Evolutionary conservation across 2,797 vertebrate species (phyloP).

Genomic region (Pelodytes ibericus): DNA sequence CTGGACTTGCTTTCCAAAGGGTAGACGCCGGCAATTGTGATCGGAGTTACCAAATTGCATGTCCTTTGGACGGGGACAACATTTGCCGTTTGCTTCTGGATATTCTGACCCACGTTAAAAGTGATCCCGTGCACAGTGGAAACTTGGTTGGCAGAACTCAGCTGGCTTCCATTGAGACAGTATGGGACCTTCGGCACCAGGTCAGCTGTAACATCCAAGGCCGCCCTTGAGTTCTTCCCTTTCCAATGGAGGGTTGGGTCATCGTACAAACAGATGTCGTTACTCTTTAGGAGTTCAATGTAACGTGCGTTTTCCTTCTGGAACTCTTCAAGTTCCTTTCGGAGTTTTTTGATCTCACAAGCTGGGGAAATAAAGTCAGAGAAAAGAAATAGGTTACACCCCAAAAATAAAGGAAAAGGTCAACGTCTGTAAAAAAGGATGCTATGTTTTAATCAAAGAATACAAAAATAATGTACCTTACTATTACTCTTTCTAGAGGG

Average conservation of each 20-base stretch:
- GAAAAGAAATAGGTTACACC: slow-evolving; percentile 33
- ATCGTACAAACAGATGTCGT: slow-evolving; percentile 92
- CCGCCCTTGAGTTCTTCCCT: slow-evolving; percentile 89
- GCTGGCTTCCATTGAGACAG: slow-evolving; percentile 86
- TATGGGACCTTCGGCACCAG: slow-evolving; percentile 91
- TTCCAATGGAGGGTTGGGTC: slow-evolving; percentile 98
- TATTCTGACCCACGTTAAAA: slow-evolving; percentile 73
- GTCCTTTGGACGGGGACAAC: slow-evolving; percentile 84
- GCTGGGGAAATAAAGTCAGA: slow-evolving; percentile 73
- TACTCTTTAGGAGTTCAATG: slow-evolving; percentile 93
- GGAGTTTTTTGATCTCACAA: slow-evolving; percentile 91
- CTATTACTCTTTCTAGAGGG: too few relatives aligned
- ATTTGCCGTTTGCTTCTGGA: slow-evolving; percentile 84
- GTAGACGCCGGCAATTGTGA: slow-evolving; percentile 76
- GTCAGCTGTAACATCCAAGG: slow-evolving; percentile 87
- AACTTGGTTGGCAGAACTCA: slow-evolving; percentile 80
- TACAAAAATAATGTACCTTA: too few relatives aligned
- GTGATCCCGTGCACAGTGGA: slow-evolving; percentile 75
- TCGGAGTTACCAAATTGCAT: slow-evolving; percentile 77
- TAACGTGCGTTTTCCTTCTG: slow-evolving; percentile 93
- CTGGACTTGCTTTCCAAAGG: slow-evolving; percentile 75
- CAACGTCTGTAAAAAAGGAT: too few relatives aligned
- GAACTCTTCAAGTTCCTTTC: slow-evolving; percentile 88
- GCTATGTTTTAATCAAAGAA: too few relatives aligned
- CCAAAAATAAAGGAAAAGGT: background rate